Conservation (phyloP, 2,888 invertebrate genomes). For the Onthophagus sagittarius region DNA sequence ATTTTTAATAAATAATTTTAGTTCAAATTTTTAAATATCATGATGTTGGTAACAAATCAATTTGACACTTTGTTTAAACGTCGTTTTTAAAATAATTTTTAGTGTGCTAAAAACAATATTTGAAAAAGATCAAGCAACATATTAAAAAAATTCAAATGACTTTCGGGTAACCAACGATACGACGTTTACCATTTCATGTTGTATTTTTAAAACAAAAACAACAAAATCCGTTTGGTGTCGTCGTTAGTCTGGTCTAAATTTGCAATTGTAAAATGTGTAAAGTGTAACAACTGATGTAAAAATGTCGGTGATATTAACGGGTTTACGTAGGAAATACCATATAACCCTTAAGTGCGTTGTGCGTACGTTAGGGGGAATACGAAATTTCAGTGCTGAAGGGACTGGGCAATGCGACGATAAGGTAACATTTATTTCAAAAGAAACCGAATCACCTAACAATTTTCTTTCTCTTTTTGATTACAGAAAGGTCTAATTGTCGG, state of each 20-base stretch:
- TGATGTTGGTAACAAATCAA: too few relatives aligned
- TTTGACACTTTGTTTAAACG: too few relatives aligned
- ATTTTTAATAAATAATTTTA: too few relatives aligned
- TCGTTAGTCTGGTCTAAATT: slow-evolving; percentile 31
- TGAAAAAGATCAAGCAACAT: not conserved
- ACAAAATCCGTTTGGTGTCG: slow-evolving; percentile 28
- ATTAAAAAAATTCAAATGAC: slow-evolving; percentile 26
- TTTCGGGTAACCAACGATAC: slow-evolving; percentile 25
- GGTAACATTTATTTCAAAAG: slow-evolving; percentile 13
- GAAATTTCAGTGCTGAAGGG: slow-evolving; percentile 17
- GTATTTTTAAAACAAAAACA: slow-evolving; percentile 16
- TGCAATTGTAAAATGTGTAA: slow-evolving; percentile 34
- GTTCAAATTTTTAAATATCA: too few relatives aligned
- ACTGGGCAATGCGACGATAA: slow-evolving; percentile 15
- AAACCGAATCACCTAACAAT: too few relatives aligned
- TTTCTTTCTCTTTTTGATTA: slow-evolving; percentile 19
- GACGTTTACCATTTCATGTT: not conserved
- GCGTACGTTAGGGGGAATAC: slow-evolving; percentile 12
- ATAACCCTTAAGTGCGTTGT: slow-evolving; percentile 3
- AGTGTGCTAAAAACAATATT: not conserved
- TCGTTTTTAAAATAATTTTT: too few relatives aligned
- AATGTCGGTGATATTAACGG: slow-evolving; percentile 29
- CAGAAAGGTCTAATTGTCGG: slow-evolving; percentile 58
- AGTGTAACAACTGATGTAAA: slow-evolving; percentile 20
- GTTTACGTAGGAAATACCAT: slow-evolving; percentile 24